Conservation (phyloP, 35 echinoderm and acorn worm genomes). For the Eucidaris tribuloides region DNA sequence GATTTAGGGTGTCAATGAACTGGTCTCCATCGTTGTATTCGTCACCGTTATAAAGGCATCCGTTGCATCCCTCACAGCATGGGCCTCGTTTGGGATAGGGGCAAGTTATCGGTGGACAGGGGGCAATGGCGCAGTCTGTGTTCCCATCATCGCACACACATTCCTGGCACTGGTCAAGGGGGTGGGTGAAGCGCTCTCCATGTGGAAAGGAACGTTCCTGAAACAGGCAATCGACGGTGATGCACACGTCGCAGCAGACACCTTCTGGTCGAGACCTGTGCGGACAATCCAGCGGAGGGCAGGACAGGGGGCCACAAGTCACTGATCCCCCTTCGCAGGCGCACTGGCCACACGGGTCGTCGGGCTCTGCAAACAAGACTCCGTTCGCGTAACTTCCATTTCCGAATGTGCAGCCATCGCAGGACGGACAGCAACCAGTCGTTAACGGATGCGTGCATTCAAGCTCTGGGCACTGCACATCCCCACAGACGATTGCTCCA, state of each 20-base stretch:
- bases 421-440: constrained; percentile 11
- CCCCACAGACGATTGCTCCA: constrained; percentile 10
- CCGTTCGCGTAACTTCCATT: constrained; percentile 46
- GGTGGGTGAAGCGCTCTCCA: constrained; percentile 27
- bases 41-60: constrained; percentile 70
- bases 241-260: constrained; percentile 36
- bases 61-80: constrained; percentile 80
- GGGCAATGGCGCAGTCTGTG: constrained; percentile 3
- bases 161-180: constrained; percentile 45
- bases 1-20: constrained; percentile 60
- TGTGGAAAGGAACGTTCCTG: neutral
- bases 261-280: constrained; percentile 48
- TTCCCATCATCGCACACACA: constrained; percentile 83
- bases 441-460: constrained; percentile 4
- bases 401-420: constrained; percentile 48
- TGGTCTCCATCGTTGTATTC: constrained; percentile 55
- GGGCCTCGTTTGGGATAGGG: constrained; percentile 66
- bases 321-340: constrained; percentile 45
- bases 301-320: constrained; percentile 33
- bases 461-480: neutral
- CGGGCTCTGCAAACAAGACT: constrained; percentile 58
- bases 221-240: neutral
- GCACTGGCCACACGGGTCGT: constrained; percentile 62
- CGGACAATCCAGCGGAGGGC: constrained; percentile 48
- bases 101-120: neutral